These are phyloP conservation scores for Drosophila eugracilis DNA, from an alignment of 1,140 invertebrate species.

Conservation along the genomic window DNA sequence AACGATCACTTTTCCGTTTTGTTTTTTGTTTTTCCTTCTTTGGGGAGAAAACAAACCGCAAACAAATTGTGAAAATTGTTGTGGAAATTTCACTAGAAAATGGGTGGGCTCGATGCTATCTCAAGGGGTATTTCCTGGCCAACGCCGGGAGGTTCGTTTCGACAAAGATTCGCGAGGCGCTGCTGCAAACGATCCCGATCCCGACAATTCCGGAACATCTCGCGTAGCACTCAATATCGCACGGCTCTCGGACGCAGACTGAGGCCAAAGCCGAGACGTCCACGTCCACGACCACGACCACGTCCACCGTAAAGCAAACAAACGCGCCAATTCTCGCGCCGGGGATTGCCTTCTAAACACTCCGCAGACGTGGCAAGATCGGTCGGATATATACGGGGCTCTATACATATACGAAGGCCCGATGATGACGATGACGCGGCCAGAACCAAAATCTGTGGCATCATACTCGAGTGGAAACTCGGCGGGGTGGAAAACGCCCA, in stretches of 20 bases:
- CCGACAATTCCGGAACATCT: constrained; percentile 61
- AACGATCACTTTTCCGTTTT: constrained; percentile 14
- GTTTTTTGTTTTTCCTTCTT: background rate
- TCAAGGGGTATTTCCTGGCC: constrained; percentile 4
- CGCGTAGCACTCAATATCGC: constrained; percentile 59
- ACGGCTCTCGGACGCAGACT: constrained; percentile 72
- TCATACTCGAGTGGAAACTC: constrained; percentile 28
- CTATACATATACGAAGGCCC: background rate
- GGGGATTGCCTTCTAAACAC: constrained; percentile 44
- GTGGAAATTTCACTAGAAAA: constrained; percentile 20
- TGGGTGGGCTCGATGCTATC: background rate
- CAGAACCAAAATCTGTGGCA: constrained; percentile 38
- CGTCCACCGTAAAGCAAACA: constrained; percentile 32
- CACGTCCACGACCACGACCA: constrained; percentile 15
- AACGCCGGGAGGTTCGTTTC: constrained; percentile 8
- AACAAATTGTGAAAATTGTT: constrained; percentile 29
- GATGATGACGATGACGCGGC: constrained; percentile 32
- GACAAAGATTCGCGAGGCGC: constrained; percentile 27
- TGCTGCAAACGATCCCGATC: constrained; percentile 28
- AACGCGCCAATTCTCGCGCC: constrained; percentile 42
- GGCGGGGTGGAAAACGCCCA: constrained; percentile 38
- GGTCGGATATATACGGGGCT: background rate
- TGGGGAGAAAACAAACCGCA: constrained; percentile 25
- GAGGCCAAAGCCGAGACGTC: constrained; percentile 47
- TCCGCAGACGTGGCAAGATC: constrained; percentile 48